Evolutionary conservation across 2,797 vertebrate species (phyloP), one percentile per base, ranked within the genome.

Genomic region (Neoniphon sammara): DNA sequence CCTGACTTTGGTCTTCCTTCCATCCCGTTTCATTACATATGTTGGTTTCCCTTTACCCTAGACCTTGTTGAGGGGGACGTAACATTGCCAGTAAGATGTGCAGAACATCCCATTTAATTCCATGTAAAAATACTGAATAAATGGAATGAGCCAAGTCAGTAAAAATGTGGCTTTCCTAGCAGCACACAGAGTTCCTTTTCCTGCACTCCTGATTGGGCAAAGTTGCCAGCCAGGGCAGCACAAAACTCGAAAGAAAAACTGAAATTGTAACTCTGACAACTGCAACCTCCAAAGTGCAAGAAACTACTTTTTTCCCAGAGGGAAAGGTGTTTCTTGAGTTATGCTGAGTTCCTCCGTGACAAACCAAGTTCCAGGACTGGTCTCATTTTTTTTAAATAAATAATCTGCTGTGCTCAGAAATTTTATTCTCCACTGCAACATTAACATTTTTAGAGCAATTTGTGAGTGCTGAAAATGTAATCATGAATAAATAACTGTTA

Each of bases 201-300:
- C 12, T 11, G 2, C 20, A 0, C 7, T 49, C 17, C 21, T 31
- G 30, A 34, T 20, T 30, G 42, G 44, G 20, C 21, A 61, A 46
- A 47, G 36, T 11, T 39, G 36, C 36, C 9, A 39, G 36, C 9
- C 11, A 10, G 1, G 21, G 50, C 56, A 77, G 70, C 47, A 54
- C 46, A 52, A 39, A 46, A 39, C 2, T 12, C 9, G 14, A 4
- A 65, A 66, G 39, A 62, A 61, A 7, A 60, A 63, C 46, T 49
- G n/a, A 66, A 57, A 63, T 25, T 18, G 6, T 55, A 36, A 23
- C 52, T 61, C 3, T 49, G 60, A 66, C 36, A 31, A 75, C 50
- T 31, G 72, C 55, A 66, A 47, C 70, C 65, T 68, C 49, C 27
- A 4, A 61, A 59, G 53, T 73, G 78, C 56, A 73, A 50, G 34